phyloP scores from a whole-genome alignment of 2,113 vertebrate species.

The Pardalotus punctatus region DNA sequence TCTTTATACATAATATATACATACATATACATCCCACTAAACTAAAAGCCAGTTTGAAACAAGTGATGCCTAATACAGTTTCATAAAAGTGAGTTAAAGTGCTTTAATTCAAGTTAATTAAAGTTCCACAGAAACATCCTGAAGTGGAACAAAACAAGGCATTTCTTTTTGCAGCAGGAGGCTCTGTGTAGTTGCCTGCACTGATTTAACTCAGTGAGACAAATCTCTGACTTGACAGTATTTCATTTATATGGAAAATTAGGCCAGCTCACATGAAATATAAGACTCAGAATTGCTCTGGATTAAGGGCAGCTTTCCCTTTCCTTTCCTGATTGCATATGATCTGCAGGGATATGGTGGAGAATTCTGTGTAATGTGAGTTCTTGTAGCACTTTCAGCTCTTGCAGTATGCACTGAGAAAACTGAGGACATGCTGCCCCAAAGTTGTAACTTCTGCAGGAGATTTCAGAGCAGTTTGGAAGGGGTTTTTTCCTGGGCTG shows the following conservation, averaged over 20 bases:
- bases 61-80: not conserved
- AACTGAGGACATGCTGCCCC: not conserved
- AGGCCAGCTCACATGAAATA: not conserved
- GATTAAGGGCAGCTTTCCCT: not conserved
- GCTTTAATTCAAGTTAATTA: not conserved
- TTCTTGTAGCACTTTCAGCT: not conserved
- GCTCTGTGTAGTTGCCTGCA: rapidly evolving
- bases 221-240: not conserved
- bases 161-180: not conserved
- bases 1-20: too few species aligned
- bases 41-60: not conserved
- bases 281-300: not conserved
- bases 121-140: not conserved
- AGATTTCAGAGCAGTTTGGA: not conserved
- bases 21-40: too few species aligned
- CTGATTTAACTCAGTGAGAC: not conserved
- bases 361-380: not conserved
- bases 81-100: not conserved
- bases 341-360: not conserved
- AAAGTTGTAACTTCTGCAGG: not conserved
- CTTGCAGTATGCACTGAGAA: not conserved
- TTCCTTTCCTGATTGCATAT: not conserved
- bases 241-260: not conserved
- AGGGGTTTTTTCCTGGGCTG: not conserved
- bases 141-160: not conserved